Percentiles rank a stretch among this genome's conserved stretches.
Conservation (phyloP, 2,888 invertebrate genomes). For the Conus canariensis region DNA sequence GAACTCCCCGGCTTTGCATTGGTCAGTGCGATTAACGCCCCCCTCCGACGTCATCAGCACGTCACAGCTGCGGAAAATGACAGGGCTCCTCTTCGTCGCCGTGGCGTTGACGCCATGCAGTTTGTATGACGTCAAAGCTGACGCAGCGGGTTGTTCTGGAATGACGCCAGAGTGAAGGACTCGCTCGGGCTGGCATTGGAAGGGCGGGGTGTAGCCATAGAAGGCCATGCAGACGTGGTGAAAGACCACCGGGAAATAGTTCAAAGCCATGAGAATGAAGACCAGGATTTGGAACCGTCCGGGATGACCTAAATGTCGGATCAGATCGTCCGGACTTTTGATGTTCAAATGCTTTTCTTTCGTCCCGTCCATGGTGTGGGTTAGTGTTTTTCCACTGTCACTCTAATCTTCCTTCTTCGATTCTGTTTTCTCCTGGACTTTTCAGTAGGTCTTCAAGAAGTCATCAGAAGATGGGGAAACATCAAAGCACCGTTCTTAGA, state of each 20-base stretch:
- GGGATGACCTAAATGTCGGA: conserved; percentile 49
- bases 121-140: not conserved
- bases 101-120: conserved; percentile 8
- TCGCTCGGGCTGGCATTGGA: conserved; percentile 43
- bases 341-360: not conserved
- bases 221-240: conserved; percentile 61
- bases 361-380: no score
- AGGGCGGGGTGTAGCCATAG: conserved; percentile 52
- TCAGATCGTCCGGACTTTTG: conserved; percentile 45
- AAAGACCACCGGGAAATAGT: conserved; percentile 56
- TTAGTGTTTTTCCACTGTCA: no score
- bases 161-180: not conserved
- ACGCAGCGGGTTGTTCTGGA: no score
- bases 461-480: no score
- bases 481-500: no score
- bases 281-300: conserved; percentile 56
- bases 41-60: conserved; percentile 18
- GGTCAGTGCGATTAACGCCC: not conserved
- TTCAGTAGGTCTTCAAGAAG: no score
- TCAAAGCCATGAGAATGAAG: conserved; percentile 54
- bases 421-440: no score
- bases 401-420: no score
- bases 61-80: not conserved
- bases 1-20: not conserved
- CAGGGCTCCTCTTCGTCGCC: not conserved